phyloP scores from a whole-genome alignment of 2,797 vertebrate species.

The Sebastes trivittatus region DNA sequence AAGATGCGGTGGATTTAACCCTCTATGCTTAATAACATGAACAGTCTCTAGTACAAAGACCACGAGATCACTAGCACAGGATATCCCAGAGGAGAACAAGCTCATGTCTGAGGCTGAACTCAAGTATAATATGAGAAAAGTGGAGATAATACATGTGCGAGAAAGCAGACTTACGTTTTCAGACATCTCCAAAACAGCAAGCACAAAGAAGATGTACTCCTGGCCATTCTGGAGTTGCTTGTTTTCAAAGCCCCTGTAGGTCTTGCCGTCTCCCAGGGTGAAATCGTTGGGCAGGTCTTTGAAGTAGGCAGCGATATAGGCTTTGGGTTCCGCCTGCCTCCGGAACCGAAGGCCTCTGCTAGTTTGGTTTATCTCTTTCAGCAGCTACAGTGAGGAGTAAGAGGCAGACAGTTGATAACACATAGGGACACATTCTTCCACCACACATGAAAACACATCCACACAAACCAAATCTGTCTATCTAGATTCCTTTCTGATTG shows the following conservation, averaged over 20 bases:
- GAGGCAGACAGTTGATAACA: conserved; percentile 51
- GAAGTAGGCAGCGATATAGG: conserved; percentile 97
- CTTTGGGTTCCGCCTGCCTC: conserved; percentile 92
- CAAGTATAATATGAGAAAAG: neutral
- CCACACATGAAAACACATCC: conserved; percentile 46
- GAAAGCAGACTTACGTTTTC: conserved; percentile 89
- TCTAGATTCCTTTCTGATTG: conserved; percentile 49
- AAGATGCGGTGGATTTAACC: conserved; percentile 30
- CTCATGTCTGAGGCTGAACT: neutral
- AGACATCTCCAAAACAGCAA: conserved; percentile 94
- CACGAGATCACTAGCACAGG: conserved; percentile 1
- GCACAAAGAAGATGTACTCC: conserved; percentile 97
- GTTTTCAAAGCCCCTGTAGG: conserved; percentile 96
- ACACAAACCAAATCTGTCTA: conserved; percentile 49
- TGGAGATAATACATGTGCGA: neutral
- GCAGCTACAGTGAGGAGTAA: conserved; percentile 82
- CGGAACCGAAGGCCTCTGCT: conserved; percentile 91
- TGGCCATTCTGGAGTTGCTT: conserved; percentile 95
- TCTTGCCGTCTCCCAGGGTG: conserved; percentile 92
- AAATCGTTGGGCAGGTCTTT: conserved; percentile 95
- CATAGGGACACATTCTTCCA: conserved; percentile 20
- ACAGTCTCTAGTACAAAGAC: conserved; percentile 16
- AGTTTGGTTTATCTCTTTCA: conserved; percentile 95
- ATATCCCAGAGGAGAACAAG: neutral
- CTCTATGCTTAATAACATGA: neutral